These are phyloP conservation scores for Ectobius pallidus DNA, from an alignment of 2,888 invertebrate species.

Conservation along the genomic window DNA sequence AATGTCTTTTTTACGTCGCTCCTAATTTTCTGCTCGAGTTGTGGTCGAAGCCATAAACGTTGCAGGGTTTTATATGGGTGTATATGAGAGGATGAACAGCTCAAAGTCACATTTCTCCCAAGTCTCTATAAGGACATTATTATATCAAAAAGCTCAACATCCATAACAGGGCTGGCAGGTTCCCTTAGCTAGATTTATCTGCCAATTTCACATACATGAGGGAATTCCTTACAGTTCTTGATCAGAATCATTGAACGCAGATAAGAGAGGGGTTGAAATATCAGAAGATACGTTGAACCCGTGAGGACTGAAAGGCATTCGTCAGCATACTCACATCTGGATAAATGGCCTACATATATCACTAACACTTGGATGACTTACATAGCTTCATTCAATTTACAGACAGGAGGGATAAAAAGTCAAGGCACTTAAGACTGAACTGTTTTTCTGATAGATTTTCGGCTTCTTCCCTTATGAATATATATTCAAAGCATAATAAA, in stretches of 20 bases:
- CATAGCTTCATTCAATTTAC: no score
- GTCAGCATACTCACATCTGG: no score
- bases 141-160: not conserved
- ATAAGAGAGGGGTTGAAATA: not conserved
- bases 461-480: no score
- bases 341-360: no score
- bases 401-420: no score
- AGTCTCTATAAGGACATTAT: not conserved
- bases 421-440: no score
- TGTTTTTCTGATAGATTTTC: no score
- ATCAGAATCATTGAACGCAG: not conserved
- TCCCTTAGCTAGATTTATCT: not conserved
- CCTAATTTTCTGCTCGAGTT: constrained; percentile 23
- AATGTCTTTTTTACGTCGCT: not conserved
- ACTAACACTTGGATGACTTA: no score
- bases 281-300: no score
- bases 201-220: not conserved
- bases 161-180: no score
- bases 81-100: not conserved
- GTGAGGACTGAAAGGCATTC: no score
- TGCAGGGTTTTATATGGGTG: not conserved
- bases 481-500: no score
- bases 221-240: not conserved
- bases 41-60: constrained; percentile 10
- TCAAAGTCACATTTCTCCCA: not conserved